phyloP scores from a whole-genome alignment of 1,140 invertebrate genomes.

The Drosophila novamexicana region DNA sequence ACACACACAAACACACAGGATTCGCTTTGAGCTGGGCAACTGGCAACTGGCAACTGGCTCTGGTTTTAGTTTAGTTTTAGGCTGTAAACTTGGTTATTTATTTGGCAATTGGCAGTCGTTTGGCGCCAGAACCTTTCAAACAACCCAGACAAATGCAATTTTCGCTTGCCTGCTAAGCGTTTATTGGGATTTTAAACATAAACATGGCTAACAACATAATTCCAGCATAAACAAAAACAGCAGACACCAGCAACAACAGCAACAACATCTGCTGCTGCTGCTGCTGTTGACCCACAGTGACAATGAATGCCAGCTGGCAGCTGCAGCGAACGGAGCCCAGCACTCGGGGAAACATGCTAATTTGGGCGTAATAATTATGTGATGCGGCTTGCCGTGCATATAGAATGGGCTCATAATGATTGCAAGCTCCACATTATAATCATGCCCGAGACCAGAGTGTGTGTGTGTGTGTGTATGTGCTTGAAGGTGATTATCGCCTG shows the following conservation, averaged over 20 bases:
- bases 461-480: background rate
- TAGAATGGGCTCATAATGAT: conserved; percentile 10
- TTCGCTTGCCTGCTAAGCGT: conserved; percentile 38
- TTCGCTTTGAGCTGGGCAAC: conserved; percentile 3
- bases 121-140: conserved; percentile 30
- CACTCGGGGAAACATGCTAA: conserved; percentile 9
- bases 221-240: conserved; percentile 69
- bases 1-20: conserved; percentile 1
- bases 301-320: conserved; percentile 38
- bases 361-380: conserved; percentile 29
- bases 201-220: conserved; percentile 76
- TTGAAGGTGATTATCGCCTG: conserved; percentile 3
- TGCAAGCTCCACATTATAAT: conserved; percentile 2
- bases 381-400: conserved; percentile 13
- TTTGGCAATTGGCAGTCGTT: conserved; percentile 74
- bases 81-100: conserved; percentile 76
- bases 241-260: conserved; percentile 48
- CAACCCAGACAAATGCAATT: conserved; percentile 34
- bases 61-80: conserved; percentile 24
- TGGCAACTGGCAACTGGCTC: conserved; percentile 33
- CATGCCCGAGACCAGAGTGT: background rate
- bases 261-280: conserved; percentile 15
- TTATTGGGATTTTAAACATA: conserved; percentile 61
- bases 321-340: conserved; percentile 15
- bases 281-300: conserved; percentile 62